phyloP scores from a whole-genome alignment of 1,140 invertebrate genomes.

The Samia ricini region DNA sequence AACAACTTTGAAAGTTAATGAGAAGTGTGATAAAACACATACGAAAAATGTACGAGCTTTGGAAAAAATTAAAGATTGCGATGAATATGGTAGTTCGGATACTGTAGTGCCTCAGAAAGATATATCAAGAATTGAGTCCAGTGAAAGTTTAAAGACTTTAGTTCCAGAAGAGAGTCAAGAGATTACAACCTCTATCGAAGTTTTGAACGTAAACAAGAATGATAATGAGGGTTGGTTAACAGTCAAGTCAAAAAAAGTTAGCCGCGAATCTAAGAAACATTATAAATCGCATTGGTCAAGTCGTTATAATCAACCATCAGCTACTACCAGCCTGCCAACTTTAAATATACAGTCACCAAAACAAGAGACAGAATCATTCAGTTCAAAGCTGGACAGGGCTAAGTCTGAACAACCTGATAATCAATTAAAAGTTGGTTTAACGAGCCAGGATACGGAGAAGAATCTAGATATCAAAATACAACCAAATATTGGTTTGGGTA shows the following conservation, averaged over 20 bases:
- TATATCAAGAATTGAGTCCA: constrained; percentile 70
- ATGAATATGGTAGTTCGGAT: constrained; percentile 75
- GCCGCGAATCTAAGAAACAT: constrained; percentile 72
- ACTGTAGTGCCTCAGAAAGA: constrained; percentile 76
- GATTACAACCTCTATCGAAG: constrained; percentile 79
- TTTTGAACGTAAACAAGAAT: constrained; percentile 71
- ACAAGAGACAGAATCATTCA: constrained; percentile 55
- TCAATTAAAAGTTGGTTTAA: constrained; percentile 16
- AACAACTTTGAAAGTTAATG: constrained; percentile 49
- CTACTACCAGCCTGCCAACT: constrained; percentile 82
- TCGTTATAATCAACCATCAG: constrained; percentile 82
- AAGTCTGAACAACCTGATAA: constrained; percentile 57
- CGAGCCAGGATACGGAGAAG: background rate
- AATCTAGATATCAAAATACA: background rate
- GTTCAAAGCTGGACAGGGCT: constrained; percentile 45
- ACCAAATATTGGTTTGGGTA: background rate
- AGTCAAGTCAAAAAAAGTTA: constrained; percentile 80
- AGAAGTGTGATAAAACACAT: constrained; percentile 51
- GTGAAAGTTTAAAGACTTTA: constrained; percentile 73
- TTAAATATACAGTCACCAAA: constrained; percentile 79
- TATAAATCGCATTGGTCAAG: constrained; percentile 81
- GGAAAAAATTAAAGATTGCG: constrained; percentile 53
- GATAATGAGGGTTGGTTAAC: constrained; percentile 82
- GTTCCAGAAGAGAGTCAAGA: constrained; percentile 74
- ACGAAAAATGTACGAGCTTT: constrained; percentile 34